Evolutionary conservation across 2,888 invertebrate genomes (phyloP).

Genomic region (Diplolepis rosae): DNA sequence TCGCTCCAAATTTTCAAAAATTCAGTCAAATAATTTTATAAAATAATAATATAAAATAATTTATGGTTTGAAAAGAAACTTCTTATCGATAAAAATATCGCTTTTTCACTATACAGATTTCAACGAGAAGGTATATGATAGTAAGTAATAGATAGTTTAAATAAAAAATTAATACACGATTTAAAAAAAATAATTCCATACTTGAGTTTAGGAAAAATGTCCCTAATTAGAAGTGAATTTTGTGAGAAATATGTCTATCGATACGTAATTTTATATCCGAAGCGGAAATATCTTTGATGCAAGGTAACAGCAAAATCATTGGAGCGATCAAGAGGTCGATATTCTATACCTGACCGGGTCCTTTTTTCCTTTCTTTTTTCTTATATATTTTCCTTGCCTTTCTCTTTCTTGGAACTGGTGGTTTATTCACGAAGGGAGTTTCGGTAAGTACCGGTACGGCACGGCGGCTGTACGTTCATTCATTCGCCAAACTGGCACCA

Average conservation of each 20-base stretch:
- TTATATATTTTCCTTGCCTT: not conserved
- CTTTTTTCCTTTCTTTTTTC: not conserved
- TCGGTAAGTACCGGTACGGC: not conserved
- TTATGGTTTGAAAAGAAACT: too few relatives aligned
- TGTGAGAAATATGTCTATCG: too few relatives aligned
- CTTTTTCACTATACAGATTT: too few relatives aligned
- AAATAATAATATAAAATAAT: too few relatives aligned
- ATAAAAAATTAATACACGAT: too few relatives aligned
- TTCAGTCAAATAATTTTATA: too few relatives aligned
- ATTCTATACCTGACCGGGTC: not conserved
- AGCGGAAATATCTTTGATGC: not conserved
- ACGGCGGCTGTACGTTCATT: not conserved
- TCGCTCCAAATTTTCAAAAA: not conserved
- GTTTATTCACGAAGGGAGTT: not conserved
- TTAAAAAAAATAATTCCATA: too few relatives aligned
- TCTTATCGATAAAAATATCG: not conserved
- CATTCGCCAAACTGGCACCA: conserved; percentile 12
- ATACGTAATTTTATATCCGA: not conserved
- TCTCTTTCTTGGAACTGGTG: not conserved
- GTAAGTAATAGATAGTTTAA: too few relatives aligned
- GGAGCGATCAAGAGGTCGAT: not conserved
- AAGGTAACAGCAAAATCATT: not conserved
- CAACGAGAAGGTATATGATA: too few relatives aligned
- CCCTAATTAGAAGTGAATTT: too few relatives aligned
- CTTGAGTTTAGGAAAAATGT: too few relatives aligned